A percentile compares a stretch with the other conserved stretches of the same genome.
Conservation (phyloP, 2,113 vertebrate species). For the Neodontobutis hainanensis region DNA sequence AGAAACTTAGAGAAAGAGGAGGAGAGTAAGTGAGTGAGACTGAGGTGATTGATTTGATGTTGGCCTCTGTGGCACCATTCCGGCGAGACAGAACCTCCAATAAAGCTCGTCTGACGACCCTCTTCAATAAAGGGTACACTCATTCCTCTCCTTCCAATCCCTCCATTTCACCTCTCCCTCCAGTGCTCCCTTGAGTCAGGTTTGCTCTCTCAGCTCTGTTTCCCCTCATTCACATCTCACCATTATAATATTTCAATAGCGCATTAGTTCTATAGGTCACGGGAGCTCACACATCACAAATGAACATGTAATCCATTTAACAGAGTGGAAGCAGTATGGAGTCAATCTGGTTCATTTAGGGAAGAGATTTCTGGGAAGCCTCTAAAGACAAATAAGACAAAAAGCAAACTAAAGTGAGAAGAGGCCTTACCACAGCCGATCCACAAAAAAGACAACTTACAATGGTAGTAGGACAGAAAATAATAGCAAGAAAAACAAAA, state of each 20-base stretch:
- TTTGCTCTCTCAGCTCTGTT: conserved; percentile 37
- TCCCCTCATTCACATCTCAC: conserved; percentile 43
- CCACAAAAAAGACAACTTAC: conserved; percentile 68
- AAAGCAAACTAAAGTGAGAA: conserved; percentile 61
- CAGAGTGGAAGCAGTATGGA: conserved; percentile 27
- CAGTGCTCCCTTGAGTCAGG: conserved; percentile 41
- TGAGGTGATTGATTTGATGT: conserved; percentile 73
- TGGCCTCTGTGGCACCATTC: conserved; percentile 74
- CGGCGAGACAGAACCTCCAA: conserved; percentile 76
- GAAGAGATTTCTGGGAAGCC: conserved; percentile 13
- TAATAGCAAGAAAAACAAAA: conserved; percentile 55
- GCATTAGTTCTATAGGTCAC: conserved; percentile 49
- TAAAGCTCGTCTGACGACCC: conserved; percentile 75
- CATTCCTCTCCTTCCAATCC: conserved; percentile 54
- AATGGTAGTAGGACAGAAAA: conserved; percentile 70
- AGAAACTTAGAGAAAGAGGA: conserved; percentile 56
- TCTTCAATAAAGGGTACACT: conserved; percentile 73
- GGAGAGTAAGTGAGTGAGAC: conserved; percentile 66
- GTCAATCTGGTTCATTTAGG: conserved; percentile 39
- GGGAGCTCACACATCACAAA: conserved; percentile 52
- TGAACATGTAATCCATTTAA: conserved; percentile 33
- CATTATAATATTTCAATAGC: conserved; percentile 60
- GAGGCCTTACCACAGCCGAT: conserved; percentile 70
- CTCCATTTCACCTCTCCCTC: conserved; percentile 51
- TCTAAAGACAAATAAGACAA: conserved; percentile 37